phyloP scores from a whole-genome alignment of 2,888 invertebrate species.

The Hyalella azteca region DNA sequence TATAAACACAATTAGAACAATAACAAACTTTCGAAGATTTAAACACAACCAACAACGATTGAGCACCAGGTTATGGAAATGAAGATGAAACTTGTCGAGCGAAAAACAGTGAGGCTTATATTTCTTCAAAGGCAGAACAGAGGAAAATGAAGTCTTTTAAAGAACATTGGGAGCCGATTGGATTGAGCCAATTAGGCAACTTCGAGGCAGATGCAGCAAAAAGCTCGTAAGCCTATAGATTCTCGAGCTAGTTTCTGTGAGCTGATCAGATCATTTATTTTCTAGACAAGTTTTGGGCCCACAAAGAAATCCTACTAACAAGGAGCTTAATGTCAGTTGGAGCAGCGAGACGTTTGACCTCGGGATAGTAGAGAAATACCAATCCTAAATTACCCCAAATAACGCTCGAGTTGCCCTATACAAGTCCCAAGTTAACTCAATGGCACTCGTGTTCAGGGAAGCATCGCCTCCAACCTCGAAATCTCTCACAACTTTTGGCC shows the following conservation, averaged over 20 bases:
- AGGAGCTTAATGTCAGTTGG: slow-evolving; percentile 6
- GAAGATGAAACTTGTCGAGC: no score
- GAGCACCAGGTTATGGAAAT: no score
- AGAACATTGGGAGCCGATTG: no score
- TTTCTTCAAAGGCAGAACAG: no score
- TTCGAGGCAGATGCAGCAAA: neutral
- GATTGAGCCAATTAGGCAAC: slow-evolving; percentile 8
- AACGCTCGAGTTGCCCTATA: neutral
- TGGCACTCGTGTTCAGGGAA: neutral
- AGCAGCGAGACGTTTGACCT: slow-evolving; percentile 12
- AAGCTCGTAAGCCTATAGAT: neutral
- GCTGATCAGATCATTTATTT: slow-evolving; percentile 1
- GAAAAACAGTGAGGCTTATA: no score
- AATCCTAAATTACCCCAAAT: neutral
- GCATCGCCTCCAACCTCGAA: neutral
- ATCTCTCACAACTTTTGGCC: neutral
- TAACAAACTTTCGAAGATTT: neutral
- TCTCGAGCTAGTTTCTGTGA: neutral
- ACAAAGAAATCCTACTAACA: slow-evolving; percentile 14
- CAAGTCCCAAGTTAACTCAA: neutral
- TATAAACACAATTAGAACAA: neutral
- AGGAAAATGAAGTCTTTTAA: no score
- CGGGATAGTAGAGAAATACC: neutral
- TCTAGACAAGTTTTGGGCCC: neutral
- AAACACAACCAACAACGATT: neutral